phyloP scores from a whole-genome alignment of 2,797 vertebrate genomes.

The Amphiprion clarkii region DNA sequence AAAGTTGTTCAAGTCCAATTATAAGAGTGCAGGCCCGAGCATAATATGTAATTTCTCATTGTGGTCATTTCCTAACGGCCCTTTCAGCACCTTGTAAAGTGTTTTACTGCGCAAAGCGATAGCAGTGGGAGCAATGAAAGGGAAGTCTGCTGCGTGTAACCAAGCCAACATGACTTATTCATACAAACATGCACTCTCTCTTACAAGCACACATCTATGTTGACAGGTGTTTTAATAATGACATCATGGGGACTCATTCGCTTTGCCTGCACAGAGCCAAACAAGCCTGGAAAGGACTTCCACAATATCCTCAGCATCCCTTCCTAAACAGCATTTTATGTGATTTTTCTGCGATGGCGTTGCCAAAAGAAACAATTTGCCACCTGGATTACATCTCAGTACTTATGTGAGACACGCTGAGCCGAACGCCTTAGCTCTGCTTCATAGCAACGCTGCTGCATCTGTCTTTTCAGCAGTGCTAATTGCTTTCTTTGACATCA shows the following conservation, averaged over 20 bases:
- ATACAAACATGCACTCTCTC: background rate
- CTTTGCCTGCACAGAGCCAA: constrained; percentile 22
- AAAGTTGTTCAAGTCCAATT: constrained; percentile 55
- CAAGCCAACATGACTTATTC: constrained; percentile 33
- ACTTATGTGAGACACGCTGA: constrained; percentile 29
- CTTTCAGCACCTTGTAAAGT: constrained; percentile 62
- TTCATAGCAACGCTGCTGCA: background rate
- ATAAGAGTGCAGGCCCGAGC: constrained; percentile 25
- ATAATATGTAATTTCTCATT: constrained; percentile 43
- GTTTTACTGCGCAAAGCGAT: constrained; percentile 44
- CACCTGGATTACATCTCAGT: constrained; percentile 50
- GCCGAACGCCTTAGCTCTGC: constrained; percentile 11
- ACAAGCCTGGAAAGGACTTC: constrained; percentile 31
- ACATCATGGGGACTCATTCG: constrained; percentile 59
- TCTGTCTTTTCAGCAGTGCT: constrained; percentile 50
- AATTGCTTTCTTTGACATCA: constrained; percentile 61
- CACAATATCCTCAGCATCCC: constrained; percentile 20
- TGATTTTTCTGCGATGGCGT: constrained; percentile 20
- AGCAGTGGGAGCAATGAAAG: constrained; percentile 59
- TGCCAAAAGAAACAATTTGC: constrained; percentile 60
- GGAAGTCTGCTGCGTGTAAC: constrained; percentile 48
- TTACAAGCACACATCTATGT: constrained; percentile 1
- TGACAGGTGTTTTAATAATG: constrained; percentile 62
- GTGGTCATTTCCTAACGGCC: constrained; percentile 53
- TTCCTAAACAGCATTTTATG: constrained; percentile 20